Evolutionary conservation across 2,888 invertebrate species (phyloP).

Genomic region (Sphecodes monilicornis): DNA sequence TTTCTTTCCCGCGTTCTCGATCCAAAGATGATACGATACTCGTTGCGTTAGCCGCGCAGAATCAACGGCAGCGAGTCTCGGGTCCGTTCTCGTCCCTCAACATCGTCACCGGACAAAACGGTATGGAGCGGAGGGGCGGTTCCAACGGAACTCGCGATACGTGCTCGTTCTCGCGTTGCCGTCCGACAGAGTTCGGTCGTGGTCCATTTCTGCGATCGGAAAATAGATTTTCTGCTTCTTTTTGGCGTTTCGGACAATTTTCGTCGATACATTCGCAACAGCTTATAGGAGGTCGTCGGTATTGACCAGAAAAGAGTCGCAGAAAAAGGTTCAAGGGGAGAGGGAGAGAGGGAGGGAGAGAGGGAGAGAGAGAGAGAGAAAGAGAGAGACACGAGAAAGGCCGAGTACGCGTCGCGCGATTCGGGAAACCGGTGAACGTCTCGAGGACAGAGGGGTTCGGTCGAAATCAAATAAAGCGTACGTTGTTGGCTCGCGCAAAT

Average conservation of each 20-base stretch:
- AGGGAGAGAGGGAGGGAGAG: too few species aligned
- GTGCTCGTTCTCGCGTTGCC: too few species aligned
- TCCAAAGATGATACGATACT: background rate
- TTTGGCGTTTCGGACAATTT: too few species aligned
- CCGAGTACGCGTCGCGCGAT: background rate
- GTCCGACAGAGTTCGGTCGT: too few species aligned
- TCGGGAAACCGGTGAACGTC: conserved; percentile 10
- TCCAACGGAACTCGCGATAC: too few species aligned
- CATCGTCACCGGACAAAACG: too few species aligned
- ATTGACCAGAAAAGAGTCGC: background rate
- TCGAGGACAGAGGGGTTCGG: background rate
- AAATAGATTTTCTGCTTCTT: too few species aligned
- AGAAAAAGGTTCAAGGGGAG: background rate
- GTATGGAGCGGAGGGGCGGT: too few species aligned
- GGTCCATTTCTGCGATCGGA: too few species aligned
- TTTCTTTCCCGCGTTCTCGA: conserved; percentile 9
- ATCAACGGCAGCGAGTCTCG: background rate
- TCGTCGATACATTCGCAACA: too few species aligned
- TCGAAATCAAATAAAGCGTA: conserved; percentile 31
- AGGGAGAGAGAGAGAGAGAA: too few species aligned
- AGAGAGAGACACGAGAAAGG: background rate
- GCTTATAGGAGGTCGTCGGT: too few species aligned
- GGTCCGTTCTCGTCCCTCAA: background rate
- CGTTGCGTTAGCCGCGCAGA: background rate
- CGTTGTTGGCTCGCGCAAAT: conserved; percentile 27